Conservation (phyloP, 2,113 vertebrate genomes). For the Eleginops maclovinus region DNA sequence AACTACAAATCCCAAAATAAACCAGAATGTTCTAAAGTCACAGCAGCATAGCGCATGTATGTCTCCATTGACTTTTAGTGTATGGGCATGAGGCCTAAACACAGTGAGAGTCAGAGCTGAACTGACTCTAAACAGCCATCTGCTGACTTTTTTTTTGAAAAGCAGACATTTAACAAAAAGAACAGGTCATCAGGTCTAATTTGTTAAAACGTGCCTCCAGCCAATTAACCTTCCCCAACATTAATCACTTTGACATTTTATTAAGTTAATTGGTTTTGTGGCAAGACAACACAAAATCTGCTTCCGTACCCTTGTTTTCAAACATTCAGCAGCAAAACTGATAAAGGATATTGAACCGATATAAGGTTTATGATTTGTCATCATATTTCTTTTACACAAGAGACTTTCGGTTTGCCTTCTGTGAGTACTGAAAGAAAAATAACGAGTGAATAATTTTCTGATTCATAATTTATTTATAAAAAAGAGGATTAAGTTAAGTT, state of each 20-base stretch:
- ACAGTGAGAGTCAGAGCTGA: not conserved
- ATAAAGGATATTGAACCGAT: constrained; percentile 21
- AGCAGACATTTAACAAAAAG: constrained; percentile 31
- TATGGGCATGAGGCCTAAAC: not conserved
- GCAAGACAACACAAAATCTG: constrained; percentile 7
- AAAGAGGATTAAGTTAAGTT: constrained; percentile 75
- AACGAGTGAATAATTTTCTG: constrained; percentile 15
- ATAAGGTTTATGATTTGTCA: constrained; percentile 5
- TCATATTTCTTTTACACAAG: not conserved
- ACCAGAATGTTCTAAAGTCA: not conserved
- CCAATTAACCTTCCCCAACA: constrained; percentile 12
- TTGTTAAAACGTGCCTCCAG: constrained; percentile 22
- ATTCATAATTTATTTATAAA: constrained; percentile 74
- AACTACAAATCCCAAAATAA: constrained; percentile 13
- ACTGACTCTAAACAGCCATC: constrained; percentile 14
- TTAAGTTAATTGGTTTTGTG: constrained; percentile 54
- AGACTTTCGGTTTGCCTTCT: not conserved
- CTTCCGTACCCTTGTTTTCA: constrained; percentile 14
- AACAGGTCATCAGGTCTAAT: constrained; percentile 6
- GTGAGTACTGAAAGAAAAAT: constrained; percentile 5
- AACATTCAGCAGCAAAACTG: constrained; percentile 39
- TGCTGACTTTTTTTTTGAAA: constrained; percentile 23
- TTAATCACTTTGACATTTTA: constrained; percentile 50
- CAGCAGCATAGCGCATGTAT: not conserved
- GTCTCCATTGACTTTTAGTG: not conserved